These are phyloP conservation scores for Gymnocypris eckloni DNA, from an alignment of 2,797 vertebrate genomes.

Conservation along the genomic window DNA sequence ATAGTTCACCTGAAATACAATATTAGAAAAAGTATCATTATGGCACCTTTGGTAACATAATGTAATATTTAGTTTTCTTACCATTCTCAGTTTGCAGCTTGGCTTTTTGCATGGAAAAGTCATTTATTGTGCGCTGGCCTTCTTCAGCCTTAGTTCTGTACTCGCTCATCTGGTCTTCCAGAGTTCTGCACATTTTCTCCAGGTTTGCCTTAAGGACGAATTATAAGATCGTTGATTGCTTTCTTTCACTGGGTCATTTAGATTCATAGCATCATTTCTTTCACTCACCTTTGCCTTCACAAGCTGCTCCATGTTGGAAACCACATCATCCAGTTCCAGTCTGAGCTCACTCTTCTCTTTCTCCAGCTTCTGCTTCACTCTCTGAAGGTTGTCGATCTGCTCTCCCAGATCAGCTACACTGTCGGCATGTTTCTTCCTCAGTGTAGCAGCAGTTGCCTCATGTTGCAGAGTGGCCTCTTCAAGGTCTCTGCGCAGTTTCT, in stretches of 20 bases:
- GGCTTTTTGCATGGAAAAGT: constrained; percentile 83
- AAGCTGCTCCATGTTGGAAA: constrained; percentile 82
- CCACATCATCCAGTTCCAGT: constrained; percentile 82
- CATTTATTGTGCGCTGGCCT: constrained; percentile 82
- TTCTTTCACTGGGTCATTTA: background rate
- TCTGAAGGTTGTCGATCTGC: constrained; percentile 88
- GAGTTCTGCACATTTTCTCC: constrained; percentile 86
- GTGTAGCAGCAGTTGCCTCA: constrained; percentile 76
- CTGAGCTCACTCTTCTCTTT: constrained; percentile 76
- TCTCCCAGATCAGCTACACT: constrained; percentile 85
- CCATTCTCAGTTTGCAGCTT: constrained; percentile 90
- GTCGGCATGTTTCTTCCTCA: constrained; percentile 65
- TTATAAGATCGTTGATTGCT: background rate
- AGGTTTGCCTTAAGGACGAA: constrained; percentile 50
- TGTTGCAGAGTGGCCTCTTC: constrained; percentile 86
- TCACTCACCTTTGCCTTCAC: constrained; percentile 82
- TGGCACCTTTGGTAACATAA: background rate
- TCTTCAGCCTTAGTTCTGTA: constrained; percentile 83
- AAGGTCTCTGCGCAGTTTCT: constrained; percentile 81
- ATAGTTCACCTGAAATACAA: constrained; percentile 76
- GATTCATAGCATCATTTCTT: background rate
- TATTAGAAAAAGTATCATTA: background rate
- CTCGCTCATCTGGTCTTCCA: constrained; percentile 87
- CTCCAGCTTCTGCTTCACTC: constrained; percentile 82
- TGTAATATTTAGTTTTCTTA: constrained; percentile 54